These are phyloP conservation scores for Drosophila ironensis DNA, from an alignment of 1,140 invertebrate genomes.

Conservation along the genomic window DNA sequence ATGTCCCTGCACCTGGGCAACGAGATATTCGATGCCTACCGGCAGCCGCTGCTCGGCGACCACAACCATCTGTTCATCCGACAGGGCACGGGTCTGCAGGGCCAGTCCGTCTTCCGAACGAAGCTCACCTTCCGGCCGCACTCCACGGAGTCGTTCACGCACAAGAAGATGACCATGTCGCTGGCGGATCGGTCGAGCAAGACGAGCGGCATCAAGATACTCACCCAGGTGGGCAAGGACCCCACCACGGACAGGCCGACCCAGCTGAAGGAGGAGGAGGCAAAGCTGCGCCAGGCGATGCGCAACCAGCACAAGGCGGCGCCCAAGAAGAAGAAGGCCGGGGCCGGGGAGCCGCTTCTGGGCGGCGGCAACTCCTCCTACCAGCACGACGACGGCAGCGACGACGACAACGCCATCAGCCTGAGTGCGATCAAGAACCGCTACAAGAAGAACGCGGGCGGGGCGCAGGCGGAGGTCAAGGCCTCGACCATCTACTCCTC, in stretches of 20 bases:
- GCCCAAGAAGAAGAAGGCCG: constrained; percentile 86
- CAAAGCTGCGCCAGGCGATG: constrained; percentile 93
- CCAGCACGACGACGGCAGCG: constrained; percentile 90
- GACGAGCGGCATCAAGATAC: constrained; percentile 97
- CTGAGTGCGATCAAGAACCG: constrained; percentile 97
- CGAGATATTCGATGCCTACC: constrained; percentile 99
- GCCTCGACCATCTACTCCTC: constrained; percentile 94
- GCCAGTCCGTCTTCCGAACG: constrained; percentile 97
- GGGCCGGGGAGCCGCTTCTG: constrained; percentile 83
- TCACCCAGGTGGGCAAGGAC: constrained; percentile 96
- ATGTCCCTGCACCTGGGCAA: constrained; percentile 98
- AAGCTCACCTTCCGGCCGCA: constrained; percentile 98
- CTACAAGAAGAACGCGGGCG: constrained; percentile 87
- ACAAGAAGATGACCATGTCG: constrained; percentile 99
- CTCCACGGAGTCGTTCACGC: constrained; percentile 98
- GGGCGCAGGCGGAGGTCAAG: constrained; percentile 72
- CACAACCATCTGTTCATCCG: constrained; percentile 98
- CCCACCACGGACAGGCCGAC: constrained; percentile 95
- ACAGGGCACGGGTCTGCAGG: constrained; percentile 98
- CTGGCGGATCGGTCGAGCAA: constrained; percentile 98
- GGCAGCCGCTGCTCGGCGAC: constrained; percentile 93
- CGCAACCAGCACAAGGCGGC: constrained; percentile 85
- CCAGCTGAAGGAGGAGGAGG: constrained; percentile 97
- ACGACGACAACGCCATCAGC: constrained; percentile 95
- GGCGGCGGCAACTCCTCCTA: constrained; percentile 72